Base-by-base conservation (phyloP, 2,888 invertebrate genomes). In the Lepetodrilus schrolli region DNA sequence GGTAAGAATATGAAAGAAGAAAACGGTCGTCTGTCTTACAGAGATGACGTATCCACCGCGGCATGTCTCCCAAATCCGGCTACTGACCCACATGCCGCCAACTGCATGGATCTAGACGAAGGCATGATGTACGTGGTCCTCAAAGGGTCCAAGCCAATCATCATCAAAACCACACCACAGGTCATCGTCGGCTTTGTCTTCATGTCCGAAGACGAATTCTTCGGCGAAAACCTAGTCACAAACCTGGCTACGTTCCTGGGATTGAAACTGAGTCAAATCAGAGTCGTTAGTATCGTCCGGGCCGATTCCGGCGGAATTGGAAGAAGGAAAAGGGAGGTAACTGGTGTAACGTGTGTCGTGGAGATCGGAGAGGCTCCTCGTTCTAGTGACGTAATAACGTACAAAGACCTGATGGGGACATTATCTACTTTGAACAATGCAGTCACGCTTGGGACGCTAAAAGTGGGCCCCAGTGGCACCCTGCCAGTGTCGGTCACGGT, bases 201-300 rank as follows among this genome's bases (percentile, higher is more conserved):
- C 7, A 43, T 89, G 75, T 83, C 83, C 0, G 84, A 84, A 0
- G 84, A 83, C 34, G 83, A 88, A 4, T 89, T 89, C 80, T 89
- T 84, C 74, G 88, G 87, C 0, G 82, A 81, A 7, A 83, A 83
- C 38, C 69, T 89, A 4, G 75, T 88, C 13, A 76, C 80, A 20
- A 88, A 88, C 50, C 70, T 89, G 36, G 88, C 88, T 0, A 50
- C 74, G 0, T 87, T 89, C 78, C 79, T 89, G 8, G 76, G 78
- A 23, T 80, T 89, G 43, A 81, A 84, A 2, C 48, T 80, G 4
- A 77, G 73, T 7, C 87, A 86, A 74, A 72, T 77, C 43, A 70
- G 30, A 34, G n/a, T 71, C 21, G 70, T 70, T 8, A 47, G 30
- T 1, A 66, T 66, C 38, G 70, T 49, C 4, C 34, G 30, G 8